Percentiles rank a stretch among this genome's conserved stretches.
These are phyloP conservation scores for Bothrops jararaca DNA, from an alignment of 2,113 vertebrate genomes.

Conservation along the genomic window DNA sequence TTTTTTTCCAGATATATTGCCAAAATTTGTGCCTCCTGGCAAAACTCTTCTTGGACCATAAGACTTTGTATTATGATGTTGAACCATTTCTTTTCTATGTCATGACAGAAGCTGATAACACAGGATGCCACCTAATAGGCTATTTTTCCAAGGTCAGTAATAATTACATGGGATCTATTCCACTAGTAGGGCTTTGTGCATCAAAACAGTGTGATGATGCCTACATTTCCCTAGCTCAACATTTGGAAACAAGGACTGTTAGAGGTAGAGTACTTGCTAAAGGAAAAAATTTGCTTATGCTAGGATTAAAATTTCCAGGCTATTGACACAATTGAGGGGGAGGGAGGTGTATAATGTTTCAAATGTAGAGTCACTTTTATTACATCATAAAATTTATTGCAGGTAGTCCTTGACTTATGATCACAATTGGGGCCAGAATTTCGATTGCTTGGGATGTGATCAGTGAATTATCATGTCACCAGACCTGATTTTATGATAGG, in stretches of 20 bases:
- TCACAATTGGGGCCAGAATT: not conserved
- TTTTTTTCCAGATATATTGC: slow-evolving; percentile 87
- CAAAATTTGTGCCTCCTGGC: slow-evolving; percentile 97
- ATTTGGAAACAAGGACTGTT: not conserved
- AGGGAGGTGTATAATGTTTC: not conserved
- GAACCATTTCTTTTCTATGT: slow-evolving; percentile 99
- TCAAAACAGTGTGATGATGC: not conserved
- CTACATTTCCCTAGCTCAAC: not conserved
- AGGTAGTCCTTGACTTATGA: not conserved
- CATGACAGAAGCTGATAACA: slow-evolving; percentile 98
- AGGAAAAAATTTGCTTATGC: not conserved
- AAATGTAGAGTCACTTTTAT: not conserved
- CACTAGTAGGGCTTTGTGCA: not conserved
- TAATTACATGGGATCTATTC: not conserved
- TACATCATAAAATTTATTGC: not conserved
- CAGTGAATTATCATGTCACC: not conserved
- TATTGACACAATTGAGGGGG: not conserved
- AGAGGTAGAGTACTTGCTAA: not conserved
- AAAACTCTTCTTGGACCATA: slow-evolving; percentile 98
- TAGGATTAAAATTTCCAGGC: not conserved
- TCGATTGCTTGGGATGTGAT: not conserved
- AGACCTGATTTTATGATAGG: not conserved
- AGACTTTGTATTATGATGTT: slow-evolving; percentile 96
- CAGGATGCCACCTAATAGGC: slow-evolving; percentile 95
- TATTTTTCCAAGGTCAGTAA: slow-evolving; percentile 95